Conservation (phyloP, 2,113 vertebrate species). For the Aphyosemion australe region DNA sequence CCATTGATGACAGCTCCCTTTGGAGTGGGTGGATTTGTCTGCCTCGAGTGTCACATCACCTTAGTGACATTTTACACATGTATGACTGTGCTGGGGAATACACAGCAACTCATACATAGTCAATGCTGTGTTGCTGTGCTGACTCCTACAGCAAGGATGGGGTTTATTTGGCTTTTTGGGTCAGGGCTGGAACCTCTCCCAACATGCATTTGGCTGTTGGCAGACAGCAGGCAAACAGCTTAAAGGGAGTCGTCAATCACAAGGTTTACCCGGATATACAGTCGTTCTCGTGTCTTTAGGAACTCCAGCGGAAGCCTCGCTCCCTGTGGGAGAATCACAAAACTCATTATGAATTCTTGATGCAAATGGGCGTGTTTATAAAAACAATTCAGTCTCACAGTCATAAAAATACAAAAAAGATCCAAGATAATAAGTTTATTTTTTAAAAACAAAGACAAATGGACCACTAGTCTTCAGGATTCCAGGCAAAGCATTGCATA, state of each 20-base stretch:
- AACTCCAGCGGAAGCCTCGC: constrained; percentile 6
- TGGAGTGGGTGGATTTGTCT: constrained; percentile 21
- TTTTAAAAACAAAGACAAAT: neutral
- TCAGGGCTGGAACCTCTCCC: constrained; percentile 7
- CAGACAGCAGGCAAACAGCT: constrained; percentile 6
- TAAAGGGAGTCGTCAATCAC: constrained; percentile 16
- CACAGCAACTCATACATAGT: constrained; percentile 7
- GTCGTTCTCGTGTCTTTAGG: constrained; percentile 17
- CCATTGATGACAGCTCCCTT: constrained; percentile 13
- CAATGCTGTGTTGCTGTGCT: neutral
- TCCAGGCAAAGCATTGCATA: neutral
- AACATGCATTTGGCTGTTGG: constrained; percentile 18
- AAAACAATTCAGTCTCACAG: too few relatives aligned
- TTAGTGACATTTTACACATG: constrained; percentile 13
- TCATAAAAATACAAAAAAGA: neutral
- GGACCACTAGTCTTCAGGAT: neutral
- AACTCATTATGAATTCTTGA: neutral
- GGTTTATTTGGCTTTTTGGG: constrained; percentile 5
- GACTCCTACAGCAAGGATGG: neutral
- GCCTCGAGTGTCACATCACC: constrained; percentile 20
- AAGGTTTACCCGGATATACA: constrained; percentile 18
- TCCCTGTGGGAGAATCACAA: constrained; percentile 1
- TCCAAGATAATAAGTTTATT: neutral
- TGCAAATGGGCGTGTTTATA: neutral
- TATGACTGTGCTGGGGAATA: neutral